Base-by-base conservation (phyloP, 2,888 invertebrate genomes). In the Gymnosoma rotundatum region DNA sequence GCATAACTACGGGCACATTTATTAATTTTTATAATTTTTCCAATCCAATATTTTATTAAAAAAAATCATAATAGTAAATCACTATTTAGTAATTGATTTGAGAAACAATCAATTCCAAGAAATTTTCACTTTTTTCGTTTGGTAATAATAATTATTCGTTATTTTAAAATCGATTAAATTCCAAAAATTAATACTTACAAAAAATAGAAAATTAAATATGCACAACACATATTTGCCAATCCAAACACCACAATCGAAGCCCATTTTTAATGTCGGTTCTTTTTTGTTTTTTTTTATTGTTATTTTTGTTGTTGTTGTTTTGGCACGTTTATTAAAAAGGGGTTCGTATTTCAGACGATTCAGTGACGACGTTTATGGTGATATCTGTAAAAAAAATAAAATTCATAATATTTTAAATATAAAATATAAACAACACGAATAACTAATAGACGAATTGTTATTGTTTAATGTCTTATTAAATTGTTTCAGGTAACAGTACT, bases 161-260 rank as follows among this genome's bases (percentile, higher is more conserved):
- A 42, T 42, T 42, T 12, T 32, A 5, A 32, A 32, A 7, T 7
- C 32, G 32, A 42, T 42, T 42, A 42, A 42, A 42, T 42, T 42
- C 32, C 6, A 42, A 42, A 12, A 48, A 48, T 48, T n/a, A 56
- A 86, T 93, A 95, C 95, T 95, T 93, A 95, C 95, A 90, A 95
- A 95, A 92, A 95, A 95, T 86, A 95, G 91, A 89, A 95, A 95
- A 92, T 95, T 95, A 93, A 95, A 95, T 90, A 95, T 93, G 92
- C 95, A 95, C 83, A 95, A 93, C 87, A 95, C 93, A 92, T 95
- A 95, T 93, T 95, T 95, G 89, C 95, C 95, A 91, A 95, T 93
- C 91, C 94, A 94, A 83, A 95, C 93, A 86, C 94, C 94, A 88
- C 94, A 94, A 90, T 94, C 94, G 73, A 91, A 91, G 83, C 92